Evolutionary conservation across 2,888 invertebrate genomes (phyloP), one percentile per base, ranked within the genome.

Genomic region (Eristalis tenax): DNA sequence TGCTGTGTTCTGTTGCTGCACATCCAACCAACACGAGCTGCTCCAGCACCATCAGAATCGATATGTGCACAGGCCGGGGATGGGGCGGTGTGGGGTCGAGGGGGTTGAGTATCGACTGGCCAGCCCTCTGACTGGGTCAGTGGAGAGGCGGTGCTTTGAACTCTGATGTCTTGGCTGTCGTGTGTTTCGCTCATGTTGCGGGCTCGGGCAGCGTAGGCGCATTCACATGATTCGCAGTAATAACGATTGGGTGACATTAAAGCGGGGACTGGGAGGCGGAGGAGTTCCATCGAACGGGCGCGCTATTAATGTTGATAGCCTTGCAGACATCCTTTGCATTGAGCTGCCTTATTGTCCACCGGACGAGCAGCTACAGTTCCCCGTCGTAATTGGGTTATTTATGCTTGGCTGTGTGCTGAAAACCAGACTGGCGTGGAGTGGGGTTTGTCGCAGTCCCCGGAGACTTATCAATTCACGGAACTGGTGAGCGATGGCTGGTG

Each of bases 251-350:
- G 15, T 35, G 28, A 66, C 59, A 66, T 35, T 65, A 66, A 59
- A 50, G 50, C 18, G 18, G 0, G n/a, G 43, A 2, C 0, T 32
- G 43, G 6, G 57, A 28, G 35, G 28, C 32, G 66, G 66, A 79
- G 59, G 57, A 79, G 43, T 71, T 61, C 59, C 56, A 23, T 56
- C 56, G 56, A 65, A 35, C 57, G 8, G 59, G 18, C 18, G 71
- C 38, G 65, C 57, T 32, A 79, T 79, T 73, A 66, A 66, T 64
- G 73, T 50, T 73, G 66, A 79, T 79, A 43, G 79, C 43, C 59
- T 79, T 50, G 65, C 73, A 71, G 71, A 66, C 65, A 79, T 40
- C 50, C 66, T 76, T 50, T 43, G 28, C 4, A 22, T 66, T 43
- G 43, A 61, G 28, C 22, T 56, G 50, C 63, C 50, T 56, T 43